Evolutionary conservation across 2,888 invertebrate species (phyloP), one percentile per base, ranked within the genome.

Genomic region (Smittia sp.): DNA sequence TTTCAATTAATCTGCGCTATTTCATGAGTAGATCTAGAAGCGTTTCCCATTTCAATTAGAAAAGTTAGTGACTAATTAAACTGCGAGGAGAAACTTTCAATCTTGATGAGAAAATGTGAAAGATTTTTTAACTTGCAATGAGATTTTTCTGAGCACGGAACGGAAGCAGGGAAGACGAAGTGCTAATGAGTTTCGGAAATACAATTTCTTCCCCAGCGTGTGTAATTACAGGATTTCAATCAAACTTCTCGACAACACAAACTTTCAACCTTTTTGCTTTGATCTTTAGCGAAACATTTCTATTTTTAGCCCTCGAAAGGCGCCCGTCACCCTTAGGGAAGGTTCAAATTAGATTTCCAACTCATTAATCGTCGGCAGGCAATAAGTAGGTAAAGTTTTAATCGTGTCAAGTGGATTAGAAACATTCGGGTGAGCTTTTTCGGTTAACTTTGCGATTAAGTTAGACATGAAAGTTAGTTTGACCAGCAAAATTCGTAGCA

Each of bases 351-450:
- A 22, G n/a, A 58, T 58, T 58, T 58, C 46, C 58, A 58, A 58
- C 58, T 58, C 58, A 58, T 58, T 58, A 58, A 58, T 58, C 58
- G n/a, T 58, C 58, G n/a, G 58, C 58, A 58, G 58, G 58, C 18
- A 22, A 13, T 3, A 58, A 58, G 22, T 2, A 18, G n/a, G 2
- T 13, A 58, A 58, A 58, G n/a, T 18, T 58, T 18, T 58, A 58
- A 22, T 22, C 1, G 58, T 58, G 58, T 58, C 22, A 58, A 20
- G 58, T 58, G 58, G 58, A 58, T 58, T 58, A 58, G 58, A 58
- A 58, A 58, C 7, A 22, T 58, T 58, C n/a, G 18, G 18, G 58
- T 58, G 18, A 58, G 22, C 22, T 22, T 58, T 46, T 46, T 15
- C 15, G 15, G 15, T n/a, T 46, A 46, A 46, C 11, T 46, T 46